Conservation (phyloP, 1,140 invertebrate species). For the Aphis craccivora region DNA sequence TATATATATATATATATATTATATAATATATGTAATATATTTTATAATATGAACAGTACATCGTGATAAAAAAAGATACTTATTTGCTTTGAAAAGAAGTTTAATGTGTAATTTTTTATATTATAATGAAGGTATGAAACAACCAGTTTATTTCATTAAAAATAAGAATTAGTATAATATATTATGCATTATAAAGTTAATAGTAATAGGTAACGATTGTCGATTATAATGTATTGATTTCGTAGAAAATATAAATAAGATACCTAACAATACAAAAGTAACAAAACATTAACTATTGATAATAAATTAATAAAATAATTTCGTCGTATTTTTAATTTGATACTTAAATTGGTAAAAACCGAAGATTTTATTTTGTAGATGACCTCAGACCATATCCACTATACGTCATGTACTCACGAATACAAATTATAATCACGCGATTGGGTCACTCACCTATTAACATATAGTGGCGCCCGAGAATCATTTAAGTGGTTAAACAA, state of each 20-base stretch:
- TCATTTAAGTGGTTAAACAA: conserved; percentile 28
- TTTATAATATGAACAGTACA: no score
- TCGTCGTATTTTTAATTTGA: not conserved
- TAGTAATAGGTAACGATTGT: not conserved
- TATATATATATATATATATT: no score
- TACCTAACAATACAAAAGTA: not conserved
- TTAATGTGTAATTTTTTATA: not conserved
- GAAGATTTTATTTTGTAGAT: not conserved
- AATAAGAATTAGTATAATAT: no score
- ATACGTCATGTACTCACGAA: not conserved
- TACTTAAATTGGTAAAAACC: not conserved
- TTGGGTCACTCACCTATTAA: conserved; percentile 31
- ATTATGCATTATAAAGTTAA: not conserved
- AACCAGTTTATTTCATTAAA: not conserved
- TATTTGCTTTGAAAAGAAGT: not conserved
- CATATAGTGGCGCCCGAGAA: conserved; percentile 41
- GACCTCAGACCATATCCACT: not conserved
- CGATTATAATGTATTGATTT: not conserved
- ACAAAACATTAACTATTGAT: not conserved
- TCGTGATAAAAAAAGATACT: no score
- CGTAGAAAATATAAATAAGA: not conserved
- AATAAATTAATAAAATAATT: not conserved
- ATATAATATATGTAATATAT: no score
- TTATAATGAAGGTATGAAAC: not conserved
- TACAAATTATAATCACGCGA: conserved; percentile 5